phyloP scores from a whole-genome alignment of 2,113 vertebrate genomes.

The Varanus salvator region DNA sequence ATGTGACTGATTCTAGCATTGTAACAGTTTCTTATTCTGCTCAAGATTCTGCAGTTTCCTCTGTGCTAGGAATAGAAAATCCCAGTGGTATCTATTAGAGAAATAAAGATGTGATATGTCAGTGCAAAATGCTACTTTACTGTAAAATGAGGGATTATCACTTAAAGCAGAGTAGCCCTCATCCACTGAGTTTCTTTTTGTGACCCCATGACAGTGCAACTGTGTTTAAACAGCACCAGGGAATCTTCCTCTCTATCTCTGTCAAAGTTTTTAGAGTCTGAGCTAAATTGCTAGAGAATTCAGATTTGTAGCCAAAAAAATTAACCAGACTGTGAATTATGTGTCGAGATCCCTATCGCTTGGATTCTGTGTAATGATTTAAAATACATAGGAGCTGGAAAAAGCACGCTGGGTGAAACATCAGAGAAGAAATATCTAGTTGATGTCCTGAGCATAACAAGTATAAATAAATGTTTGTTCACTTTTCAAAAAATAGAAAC shows the following conservation, averaged over 20 bases:
- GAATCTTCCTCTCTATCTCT: background rate
- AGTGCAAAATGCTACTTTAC: background rate
- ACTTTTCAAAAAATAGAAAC: background rate
- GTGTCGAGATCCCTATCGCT: background rate
- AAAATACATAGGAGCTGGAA: background rate
- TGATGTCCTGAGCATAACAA: background rate
- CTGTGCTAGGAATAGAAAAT: conserved; percentile 33
- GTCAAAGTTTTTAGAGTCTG: background rate
- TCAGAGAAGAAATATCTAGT: conserved; percentile 16
- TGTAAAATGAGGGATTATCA: conserved; percentile 6
- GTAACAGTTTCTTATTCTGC: conserved; percentile 51
- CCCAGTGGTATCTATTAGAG: conserved; percentile 4
- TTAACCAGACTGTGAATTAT: background rate
- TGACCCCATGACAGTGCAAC: background rate
- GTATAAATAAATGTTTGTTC: background rate
- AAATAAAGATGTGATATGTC: background rate
- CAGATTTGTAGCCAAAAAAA: background rate
- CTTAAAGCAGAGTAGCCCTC: background rate
- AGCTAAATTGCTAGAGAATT: background rate
- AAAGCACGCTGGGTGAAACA: background rate
- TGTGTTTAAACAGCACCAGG: background rate
- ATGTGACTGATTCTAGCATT: conserved; percentile 43
- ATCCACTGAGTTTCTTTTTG: background rate
- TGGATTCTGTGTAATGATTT: background rate
- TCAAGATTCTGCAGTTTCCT: conserved; percentile 29